Evolutionary conservation across 2,797 vertebrate genomes (phyloP).

Genomic region (Delichon dasypus): DNA sequence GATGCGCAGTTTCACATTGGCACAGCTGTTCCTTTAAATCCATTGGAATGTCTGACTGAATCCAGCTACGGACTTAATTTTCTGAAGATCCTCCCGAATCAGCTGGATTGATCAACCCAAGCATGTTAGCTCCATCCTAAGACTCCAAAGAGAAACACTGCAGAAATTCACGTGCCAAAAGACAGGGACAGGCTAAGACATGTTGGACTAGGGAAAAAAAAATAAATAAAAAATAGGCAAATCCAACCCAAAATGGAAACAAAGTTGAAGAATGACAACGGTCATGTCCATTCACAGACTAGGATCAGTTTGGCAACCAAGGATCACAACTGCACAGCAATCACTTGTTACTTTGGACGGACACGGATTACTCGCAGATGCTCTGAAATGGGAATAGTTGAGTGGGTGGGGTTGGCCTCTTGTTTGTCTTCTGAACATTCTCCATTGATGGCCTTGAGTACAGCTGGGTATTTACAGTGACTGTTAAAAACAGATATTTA

Average conservation of each 20-base stretch:
- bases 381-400: conserved; percentile 19
- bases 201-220: neutral
- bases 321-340: conserved; percentile 61
- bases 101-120: neutral
- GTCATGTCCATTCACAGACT: conserved; percentile 21
- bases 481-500: conserved; percentile 26
- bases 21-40: neutral
- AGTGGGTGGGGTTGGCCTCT: conserved; percentile 6
- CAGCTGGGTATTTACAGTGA: conserved; percentile 56
- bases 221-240: neutral
- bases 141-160: conserved; percentile 6
- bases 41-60: neutral
- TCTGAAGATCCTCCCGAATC: neutral
- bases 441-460: conserved; percentile 30
- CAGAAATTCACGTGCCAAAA: neutral
- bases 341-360: conserved; percentile 30
- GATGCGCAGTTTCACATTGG: neutral
- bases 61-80: neutral
- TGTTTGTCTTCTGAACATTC: neutral
- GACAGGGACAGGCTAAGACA: neutral
- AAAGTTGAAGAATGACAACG: neutral
- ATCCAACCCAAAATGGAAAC: neutral
- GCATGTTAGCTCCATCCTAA: neutral
- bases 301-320: conserved; percentile 21
- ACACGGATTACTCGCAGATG: conserved; percentile 47